Evolutionary conservation across 2,888 invertebrate genomes (phyloP).

Genomic region (Barypeithes pellucidus): DNA sequence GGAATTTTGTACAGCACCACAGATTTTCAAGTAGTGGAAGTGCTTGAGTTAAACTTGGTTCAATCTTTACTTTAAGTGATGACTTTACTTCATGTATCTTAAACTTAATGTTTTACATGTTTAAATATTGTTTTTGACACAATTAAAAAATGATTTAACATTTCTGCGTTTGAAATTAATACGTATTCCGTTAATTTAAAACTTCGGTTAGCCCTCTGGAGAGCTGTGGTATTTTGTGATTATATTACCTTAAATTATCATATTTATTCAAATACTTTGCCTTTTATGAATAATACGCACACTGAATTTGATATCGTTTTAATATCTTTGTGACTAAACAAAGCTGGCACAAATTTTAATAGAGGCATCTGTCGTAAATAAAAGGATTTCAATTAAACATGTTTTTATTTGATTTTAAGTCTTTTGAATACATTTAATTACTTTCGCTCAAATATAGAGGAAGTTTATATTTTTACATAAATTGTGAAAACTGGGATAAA

Average conservation of each 20-base stretch:
- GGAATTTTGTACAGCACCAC: too few relatives aligned
- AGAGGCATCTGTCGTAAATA: not conserved
- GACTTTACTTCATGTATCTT: not conserved
- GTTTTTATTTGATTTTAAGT: too few relatives aligned
- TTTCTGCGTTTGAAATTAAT: conserved; percentile 6
- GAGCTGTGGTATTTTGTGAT: conserved; percentile 3
- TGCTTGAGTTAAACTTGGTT: too few relatives aligned
- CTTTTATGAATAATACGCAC: conserved; percentile 14
- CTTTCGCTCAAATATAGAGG: too few relatives aligned
- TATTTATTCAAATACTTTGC: conserved; percentile 19
- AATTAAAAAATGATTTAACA: not conserved
- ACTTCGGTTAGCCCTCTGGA: conserved; percentile 2
- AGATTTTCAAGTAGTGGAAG: too few relatives aligned
- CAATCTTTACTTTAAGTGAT: too few relatives aligned
- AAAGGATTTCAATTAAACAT: too few relatives aligned
- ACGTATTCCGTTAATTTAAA: conserved; percentile 9
- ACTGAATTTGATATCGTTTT: conserved; percentile 11
- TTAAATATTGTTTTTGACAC: not conserved
- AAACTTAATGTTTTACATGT: not conserved
- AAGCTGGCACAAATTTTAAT: conserved; percentile 1
- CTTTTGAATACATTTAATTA: too few relatives aligned
- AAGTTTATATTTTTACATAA: not conserved
- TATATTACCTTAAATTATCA: conserved; percentile 20
- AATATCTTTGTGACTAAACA: conserved; percentile 3
- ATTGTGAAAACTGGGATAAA: too few relatives aligned